A percentile compares a stretch with the other conserved stretches of the same genome.
Evolutionary conservation across 2,888 invertebrate species (phyloP).

Genomic region (Eupithecia subfuscata): DNA sequence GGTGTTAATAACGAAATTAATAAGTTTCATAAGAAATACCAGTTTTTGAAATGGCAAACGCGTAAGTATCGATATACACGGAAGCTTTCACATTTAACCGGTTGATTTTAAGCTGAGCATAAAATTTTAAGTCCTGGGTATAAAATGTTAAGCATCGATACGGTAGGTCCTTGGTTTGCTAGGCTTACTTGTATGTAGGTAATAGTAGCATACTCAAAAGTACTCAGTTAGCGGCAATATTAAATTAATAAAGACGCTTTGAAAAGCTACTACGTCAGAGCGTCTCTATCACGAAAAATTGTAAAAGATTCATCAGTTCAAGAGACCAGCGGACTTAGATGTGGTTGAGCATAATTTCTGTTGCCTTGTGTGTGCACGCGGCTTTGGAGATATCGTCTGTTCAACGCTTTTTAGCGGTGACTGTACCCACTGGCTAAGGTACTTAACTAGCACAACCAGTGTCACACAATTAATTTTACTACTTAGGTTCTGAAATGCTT

Average conservation of each 20-base stretch:
- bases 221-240: neutral
- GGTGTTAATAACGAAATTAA: conserved; percentile 41
- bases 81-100: conserved; percentile 52
- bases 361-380: neutral
- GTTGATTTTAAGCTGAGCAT: conserved; percentile 48
- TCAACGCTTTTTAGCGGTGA: neutral
- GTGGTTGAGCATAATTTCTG: neutral
- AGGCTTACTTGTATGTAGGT: too few relatives aligned
- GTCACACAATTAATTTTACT: neutral
- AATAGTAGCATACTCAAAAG: too few relatives aligned
- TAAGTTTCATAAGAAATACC: conserved; percentile 46
- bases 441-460: neutral
- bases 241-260: neutral
- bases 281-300: neutral
- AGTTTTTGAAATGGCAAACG: neutral
- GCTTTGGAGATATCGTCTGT: neutral
- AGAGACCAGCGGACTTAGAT: neutral
- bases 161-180: neutral
- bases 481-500: neutral
- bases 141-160: neutral
- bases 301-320: neutral
- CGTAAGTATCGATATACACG: conserved; percentile 1
- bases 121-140: conserved; percentile 13
- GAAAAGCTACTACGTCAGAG: neutral
- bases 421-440: neutral